A percentile compares a stretch with the other conserved stretches of the same genome.
Conservation (phyloP, 2,888 invertebrate species). For the Subacronicta megacephala region DNA sequence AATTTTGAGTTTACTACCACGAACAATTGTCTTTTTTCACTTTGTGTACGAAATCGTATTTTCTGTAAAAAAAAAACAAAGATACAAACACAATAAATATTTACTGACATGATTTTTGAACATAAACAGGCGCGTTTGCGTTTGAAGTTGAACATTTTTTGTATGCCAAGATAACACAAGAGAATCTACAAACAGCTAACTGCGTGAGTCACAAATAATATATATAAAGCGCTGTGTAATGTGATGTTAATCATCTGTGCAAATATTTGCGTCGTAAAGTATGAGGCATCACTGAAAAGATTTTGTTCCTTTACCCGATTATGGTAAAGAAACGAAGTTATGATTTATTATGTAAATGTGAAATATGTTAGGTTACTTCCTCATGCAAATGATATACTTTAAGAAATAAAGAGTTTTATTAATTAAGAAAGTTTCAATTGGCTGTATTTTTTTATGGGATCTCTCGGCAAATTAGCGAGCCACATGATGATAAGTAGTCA, state of each 20-base stretch:
- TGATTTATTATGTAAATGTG: background rate
- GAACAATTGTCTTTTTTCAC: no score
- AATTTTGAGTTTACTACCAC: no score
- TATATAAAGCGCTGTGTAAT: slow-evolving; percentile 54
- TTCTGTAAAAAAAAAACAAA: slow-evolving; percentile 30
- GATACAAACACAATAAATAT: slow-evolving; percentile 36
- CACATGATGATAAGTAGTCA: no score
- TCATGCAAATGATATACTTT: no score
- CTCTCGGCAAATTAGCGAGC: no score
- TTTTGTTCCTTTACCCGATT: slow-evolving; percentile 26
- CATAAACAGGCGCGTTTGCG: slow-evolving; percentile 41
- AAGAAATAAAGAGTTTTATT: no score
- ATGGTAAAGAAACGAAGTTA: slow-evolving; percentile 3
- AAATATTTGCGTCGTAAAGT: slow-evolving; percentile 62
- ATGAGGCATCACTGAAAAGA: slow-evolving; percentile 32
- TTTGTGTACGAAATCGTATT: slow-evolving; percentile 22
- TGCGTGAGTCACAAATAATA: slow-evolving; percentile 70
- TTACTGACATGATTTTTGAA: slow-evolving; percentile 37
- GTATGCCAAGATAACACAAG: slow-evolving; percentile 37
- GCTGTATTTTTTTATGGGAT: no score
- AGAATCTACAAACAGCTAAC: slow-evolving; percentile 32
- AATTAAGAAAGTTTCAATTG: no score
- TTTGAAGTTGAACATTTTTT: slow-evolving; percentile 35
- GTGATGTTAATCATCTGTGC: slow-evolving; percentile 74
- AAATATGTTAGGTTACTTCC: background rate